These are phyloP conservation scores for Sminthopsis crassicaudata DNA, from an alignment of 2,113 vertebrate genomes.

Conservation along the genomic window DNA sequence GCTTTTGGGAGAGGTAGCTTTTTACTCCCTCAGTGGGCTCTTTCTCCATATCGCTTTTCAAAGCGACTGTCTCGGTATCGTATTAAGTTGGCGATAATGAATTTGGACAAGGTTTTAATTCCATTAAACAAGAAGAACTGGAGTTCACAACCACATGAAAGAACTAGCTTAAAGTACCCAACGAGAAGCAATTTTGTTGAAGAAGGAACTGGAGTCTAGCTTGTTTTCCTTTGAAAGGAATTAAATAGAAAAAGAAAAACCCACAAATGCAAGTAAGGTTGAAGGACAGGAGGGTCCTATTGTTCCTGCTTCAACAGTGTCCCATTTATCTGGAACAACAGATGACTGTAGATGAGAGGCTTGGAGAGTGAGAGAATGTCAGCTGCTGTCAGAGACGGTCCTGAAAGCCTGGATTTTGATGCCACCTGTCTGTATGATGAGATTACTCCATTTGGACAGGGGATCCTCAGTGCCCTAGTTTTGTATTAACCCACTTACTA, in stretches of 20 bases:
- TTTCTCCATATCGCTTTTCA: constrained; percentile 1
- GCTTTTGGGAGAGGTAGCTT: background rate
- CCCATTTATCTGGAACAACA: constrained; percentile 8
- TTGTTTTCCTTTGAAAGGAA: background rate
- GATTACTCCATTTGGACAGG: constrained; percentile 54
- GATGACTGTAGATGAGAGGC: background rate
- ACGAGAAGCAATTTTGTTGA: background rate
- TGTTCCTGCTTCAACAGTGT: background rate
- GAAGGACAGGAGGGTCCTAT: background rate
- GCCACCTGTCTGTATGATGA: constrained; percentile 54
- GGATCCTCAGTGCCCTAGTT: constrained; percentile 63
- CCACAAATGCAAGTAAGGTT: background rate
- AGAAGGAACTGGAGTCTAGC: background rate
- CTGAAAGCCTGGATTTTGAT: constrained; percentile 21
- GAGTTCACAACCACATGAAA: constrained; percentile 13
- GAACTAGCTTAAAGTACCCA: background rate
- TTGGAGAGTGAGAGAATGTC: background rate
- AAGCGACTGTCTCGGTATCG: background rate
- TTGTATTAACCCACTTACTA: constrained; percentile 71
- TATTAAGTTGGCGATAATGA: background rate
- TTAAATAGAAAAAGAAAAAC: background rate
- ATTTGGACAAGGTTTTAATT: background rate
- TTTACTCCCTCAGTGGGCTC: constrained; percentile 39
- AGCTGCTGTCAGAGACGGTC: background rate
- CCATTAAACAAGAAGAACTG: constrained; percentile 22